Conservation (phyloP, 2,113 vertebrate species). For the Stegastes partitus region DNA sequence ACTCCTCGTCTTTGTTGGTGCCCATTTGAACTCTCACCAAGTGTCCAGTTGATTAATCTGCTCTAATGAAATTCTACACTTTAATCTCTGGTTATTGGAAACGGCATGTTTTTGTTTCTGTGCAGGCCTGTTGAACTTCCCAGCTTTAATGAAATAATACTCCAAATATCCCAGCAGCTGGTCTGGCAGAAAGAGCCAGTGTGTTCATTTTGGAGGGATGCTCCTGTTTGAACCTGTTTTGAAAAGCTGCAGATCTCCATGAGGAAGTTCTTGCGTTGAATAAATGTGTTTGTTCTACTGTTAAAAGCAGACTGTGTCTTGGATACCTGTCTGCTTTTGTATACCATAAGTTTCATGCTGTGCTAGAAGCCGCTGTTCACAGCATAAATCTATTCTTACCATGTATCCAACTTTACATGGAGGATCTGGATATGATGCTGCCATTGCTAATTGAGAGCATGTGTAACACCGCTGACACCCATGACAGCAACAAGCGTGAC, state of each 20-base stretch:
- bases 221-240: conserved; percentile 59
- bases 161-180: conserved; percentile 47
- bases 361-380: background rate
- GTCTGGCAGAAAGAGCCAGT: conserved; percentile 37
- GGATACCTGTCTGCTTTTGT: conserved; percentile 10
- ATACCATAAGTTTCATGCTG: background rate
- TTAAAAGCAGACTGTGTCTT: conserved; percentile 33
- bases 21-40: conserved; percentile 24
- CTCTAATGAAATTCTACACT: conserved; percentile 28
- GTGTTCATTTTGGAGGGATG: conserved; percentile 67
- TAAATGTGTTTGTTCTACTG: conserved; percentile 30
- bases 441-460: conserved; percentile 3
- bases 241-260: conserved; percentile 43
- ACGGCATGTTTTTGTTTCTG: conserved; percentile 35
- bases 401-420: background rate
- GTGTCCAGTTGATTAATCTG: background rate
- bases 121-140: conserved; percentile 39
- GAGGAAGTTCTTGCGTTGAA: conserved; percentile 12
- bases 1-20: conserved; percentile 12
- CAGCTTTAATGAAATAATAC: conserved; percentile 50
- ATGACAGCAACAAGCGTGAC: background rate
- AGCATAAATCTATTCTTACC: background rate
- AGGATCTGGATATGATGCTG: background rate
- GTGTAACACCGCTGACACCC: background rate
- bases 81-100: conserved; percentile 40